Evolutionary conservation across 1,140 invertebrate genomes (phyloP).

Genomic region (Leptinotarsa texana): DNA sequence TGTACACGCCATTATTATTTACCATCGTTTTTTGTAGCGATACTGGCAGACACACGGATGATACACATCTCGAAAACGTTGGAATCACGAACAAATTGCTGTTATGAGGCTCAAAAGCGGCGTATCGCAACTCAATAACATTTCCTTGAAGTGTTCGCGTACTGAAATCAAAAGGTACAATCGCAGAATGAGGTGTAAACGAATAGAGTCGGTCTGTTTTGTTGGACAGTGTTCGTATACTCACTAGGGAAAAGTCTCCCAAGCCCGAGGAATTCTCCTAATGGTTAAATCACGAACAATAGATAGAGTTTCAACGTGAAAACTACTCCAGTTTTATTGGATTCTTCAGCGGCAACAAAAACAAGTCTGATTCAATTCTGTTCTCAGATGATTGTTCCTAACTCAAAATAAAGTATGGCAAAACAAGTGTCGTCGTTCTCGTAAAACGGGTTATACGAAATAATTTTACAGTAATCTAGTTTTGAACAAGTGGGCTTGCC

Average conservation of each 20-base stretch:
- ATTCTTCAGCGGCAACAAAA: too few relatives aligned
- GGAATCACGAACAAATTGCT: slow-evolving; percentile 27
- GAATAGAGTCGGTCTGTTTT: slow-evolving; percentile 36
- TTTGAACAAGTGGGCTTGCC: too few relatives aligned
- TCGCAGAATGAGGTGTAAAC: slow-evolving; percentile 38
- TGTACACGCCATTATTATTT: slow-evolving; percentile 11
- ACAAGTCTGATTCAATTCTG: too few relatives aligned
- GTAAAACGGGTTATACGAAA: too few relatives aligned
- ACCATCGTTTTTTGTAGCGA: slow-evolving; percentile 2
- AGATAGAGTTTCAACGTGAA: too few relatives aligned
- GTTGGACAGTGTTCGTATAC: slow-evolving; percentile 13
- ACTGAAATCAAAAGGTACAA: slow-evolving; percentile 33
- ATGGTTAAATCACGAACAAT: too few relatives aligned
- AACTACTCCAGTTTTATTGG: too few relatives aligned
- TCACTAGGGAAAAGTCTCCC: background rate
- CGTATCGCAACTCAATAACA: slow-evolving; percentile 29
- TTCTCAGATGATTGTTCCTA: too few relatives aligned
- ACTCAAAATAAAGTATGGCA: too few relatives aligned
- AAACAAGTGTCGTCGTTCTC: too few relatives aligned
- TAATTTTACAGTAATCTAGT: too few relatives aligned
- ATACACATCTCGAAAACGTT: slow-evolving; percentile 16
- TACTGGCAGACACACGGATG: slow-evolving; percentile 10
- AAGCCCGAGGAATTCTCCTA: too few relatives aligned
- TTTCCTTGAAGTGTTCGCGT: slow-evolving; percentile 28
- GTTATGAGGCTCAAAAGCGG: slow-evolving; percentile 27